Percentiles rank a stretch among this genome's conserved stretches.
These are phyloP conservation scores for Chironex yamaguchii DNA, from an alignment of 30 jellyfish, hydroid and myxozoan genomes.

Conservation along the genomic window DNA sequence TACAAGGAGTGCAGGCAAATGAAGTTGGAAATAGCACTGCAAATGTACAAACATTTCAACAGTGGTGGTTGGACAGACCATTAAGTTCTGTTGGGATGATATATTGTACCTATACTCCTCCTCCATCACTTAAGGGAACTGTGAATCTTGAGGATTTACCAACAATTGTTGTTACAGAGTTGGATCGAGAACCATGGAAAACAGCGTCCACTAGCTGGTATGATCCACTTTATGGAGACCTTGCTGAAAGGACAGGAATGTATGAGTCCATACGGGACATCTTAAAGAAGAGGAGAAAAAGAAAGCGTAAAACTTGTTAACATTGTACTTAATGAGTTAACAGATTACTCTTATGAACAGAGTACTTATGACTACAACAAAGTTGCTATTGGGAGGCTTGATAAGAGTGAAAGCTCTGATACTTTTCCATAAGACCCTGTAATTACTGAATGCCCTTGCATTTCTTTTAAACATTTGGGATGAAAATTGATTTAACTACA, in stretches of 20 bases:
- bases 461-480: no score
- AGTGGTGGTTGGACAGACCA: conserved; percentile 77
- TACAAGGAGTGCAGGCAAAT: conserved; percentile 31
- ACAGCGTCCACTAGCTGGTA: conserved; percentile 88
- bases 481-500: no score
- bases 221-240: conserved; percentile 96
- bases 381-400: no score
- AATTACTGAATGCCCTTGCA: no score
- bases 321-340: no score
- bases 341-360: no score
- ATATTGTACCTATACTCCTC: conserved; percentile 87
- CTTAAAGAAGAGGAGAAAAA: conserved; percentile 66
- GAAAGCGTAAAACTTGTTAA: conserved; percentile 20
- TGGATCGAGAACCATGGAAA: conserved; percentile 92
- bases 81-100: conserved; percentile 70
- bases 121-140: conserved; percentile 77
- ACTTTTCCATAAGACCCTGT: no score
- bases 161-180: conserved; percentile 49
- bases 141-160: conserved; percentile 66
- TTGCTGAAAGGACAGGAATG: conserved; percentile 92
- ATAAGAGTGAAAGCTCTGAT: no score
- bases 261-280: conserved; percentile 87
- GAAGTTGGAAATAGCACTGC: conserved; percentile 47
- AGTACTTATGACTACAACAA: no score
- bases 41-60: conserved; percentile 6